phyloP scores from a whole-genome alignment of 2,888 invertebrate genomes.

The Metellina segmentata region DNA sequence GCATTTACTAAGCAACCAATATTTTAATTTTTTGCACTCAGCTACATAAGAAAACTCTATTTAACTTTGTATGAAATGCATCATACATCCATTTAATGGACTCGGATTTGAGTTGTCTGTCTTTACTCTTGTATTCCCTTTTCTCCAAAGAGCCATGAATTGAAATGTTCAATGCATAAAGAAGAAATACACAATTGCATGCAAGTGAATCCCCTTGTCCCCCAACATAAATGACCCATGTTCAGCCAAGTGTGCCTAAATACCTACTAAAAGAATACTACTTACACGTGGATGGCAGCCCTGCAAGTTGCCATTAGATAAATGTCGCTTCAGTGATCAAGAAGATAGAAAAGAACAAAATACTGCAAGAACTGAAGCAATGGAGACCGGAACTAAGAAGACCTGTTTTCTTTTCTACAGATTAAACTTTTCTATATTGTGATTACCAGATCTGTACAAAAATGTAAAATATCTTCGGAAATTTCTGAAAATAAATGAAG shows the following conservation, averaged over 20 bases:
- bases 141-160: background rate
- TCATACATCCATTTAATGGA: too few species aligned
- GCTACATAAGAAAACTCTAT: too few species aligned
- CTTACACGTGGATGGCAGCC: background rate
- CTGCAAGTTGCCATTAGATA: background rate
- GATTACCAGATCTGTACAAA: too few species aligned
- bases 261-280: background rate
- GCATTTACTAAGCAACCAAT: too few species aligned
- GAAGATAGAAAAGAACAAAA: background rate
- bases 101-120: too few species aligned
- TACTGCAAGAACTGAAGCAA: background rate
- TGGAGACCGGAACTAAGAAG: too few species aligned
- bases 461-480: too few species aligned
- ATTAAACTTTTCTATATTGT: too few species aligned
- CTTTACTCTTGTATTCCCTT: background rate
- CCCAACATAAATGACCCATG: background rate
- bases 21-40: too few species aligned
- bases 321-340: constrained; percentile 3
- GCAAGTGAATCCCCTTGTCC: background rate
- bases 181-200: background rate
- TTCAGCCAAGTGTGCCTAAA: constrained; percentile 22
- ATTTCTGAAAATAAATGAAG: too few species aligned
- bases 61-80: too few species aligned
- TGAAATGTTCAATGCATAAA: background rate
- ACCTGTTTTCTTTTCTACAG: too few species aligned